These are phyloP conservation scores for Strongylocentrotus purpuratus DNA, from an alignment of 35 echinoderm and acorn worm species.

Conservation along the genomic window DNA sequence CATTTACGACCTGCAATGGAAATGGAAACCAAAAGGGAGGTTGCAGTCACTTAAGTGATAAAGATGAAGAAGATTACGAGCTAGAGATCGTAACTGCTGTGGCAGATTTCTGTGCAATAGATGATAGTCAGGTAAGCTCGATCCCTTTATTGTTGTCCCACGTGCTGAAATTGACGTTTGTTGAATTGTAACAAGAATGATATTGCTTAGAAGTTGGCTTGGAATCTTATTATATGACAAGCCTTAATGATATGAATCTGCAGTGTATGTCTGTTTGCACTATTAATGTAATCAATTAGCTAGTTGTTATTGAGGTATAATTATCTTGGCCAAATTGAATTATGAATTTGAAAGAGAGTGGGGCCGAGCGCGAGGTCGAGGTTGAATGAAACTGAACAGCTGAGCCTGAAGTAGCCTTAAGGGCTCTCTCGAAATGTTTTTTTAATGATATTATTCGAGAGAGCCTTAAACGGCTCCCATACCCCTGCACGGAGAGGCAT, in stretches of 20 bases:
- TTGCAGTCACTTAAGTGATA: background rate
- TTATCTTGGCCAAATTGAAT: too few relatives aligned
- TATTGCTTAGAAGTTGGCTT: background rate
- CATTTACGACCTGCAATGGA: background rate
- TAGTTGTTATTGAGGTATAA: background rate
- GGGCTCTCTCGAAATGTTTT: too few relatives aligned
- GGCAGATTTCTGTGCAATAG: conserved; percentile 51
- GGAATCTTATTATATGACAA: background rate
- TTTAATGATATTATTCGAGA: too few relatives aligned
- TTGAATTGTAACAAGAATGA: background rate
- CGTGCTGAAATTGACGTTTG: background rate
- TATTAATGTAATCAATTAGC: background rate
- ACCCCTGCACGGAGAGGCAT: too few relatives aligned
- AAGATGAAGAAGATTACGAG: conserved; percentile 3
- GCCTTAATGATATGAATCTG: background rate
- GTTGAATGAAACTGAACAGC: too few relatives aligned
- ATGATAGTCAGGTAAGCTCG: conserved; percentile 45
- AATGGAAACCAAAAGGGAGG: background rate
- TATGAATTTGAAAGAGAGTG: too few relatives aligned
- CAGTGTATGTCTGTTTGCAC: background rate
- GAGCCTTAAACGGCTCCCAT: too few relatives aligned
- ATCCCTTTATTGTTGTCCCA: background rate
- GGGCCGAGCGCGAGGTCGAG: too few relatives aligned
- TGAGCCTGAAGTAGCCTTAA: too few relatives aligned
- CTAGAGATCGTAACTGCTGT: conserved; percentile 46